Base-by-base conservation (phyloP, 2,113 vertebrate species). In the Thunnus thynnus region DNA sequence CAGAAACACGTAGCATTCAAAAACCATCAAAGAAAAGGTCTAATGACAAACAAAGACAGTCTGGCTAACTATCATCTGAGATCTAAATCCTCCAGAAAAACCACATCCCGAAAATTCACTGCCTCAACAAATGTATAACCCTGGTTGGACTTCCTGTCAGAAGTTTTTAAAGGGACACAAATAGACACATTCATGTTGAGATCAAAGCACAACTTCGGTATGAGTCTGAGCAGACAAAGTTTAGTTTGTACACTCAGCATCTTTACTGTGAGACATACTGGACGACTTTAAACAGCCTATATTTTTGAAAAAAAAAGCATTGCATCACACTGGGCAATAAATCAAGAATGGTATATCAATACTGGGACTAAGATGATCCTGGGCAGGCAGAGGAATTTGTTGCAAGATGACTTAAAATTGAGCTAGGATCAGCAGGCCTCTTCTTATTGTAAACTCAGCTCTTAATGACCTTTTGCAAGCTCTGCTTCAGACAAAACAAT, bases 81-180 rank as follows among this genome's bases (percentile, higher is more conserved):
- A 88, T 87, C 77, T 82, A 54, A 87, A 78, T 89, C 89, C 76
- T 80, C 52, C 46, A 62, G 81, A 85, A 86, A 91, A 94, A 72
- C 91, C 93, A 93, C 91, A 93, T 94, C 93, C 91, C 51, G 55
- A 85, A 86, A 87, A 76, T 61, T 87, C 75, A 62, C 79, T 58
- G 78, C 84, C 80, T 85, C 69, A 82, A 85, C 74, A 85, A 90
- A 91, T 76, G 75, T 79, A 78, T 20, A 83, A 72, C 68, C 71
- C 58, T 44, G 70, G 57, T 63, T 56, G 58, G 86, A 84, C 82
- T 90, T 92, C 89, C 89, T 88, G 84, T 88, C 55, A 70, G 73
- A 84, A 18, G 81, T 86, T 91, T 89, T 16, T 78, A 80, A 87
- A 82, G 87, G 68, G 86, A 86, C 87, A 91, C 83, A 91, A 88